phyloP scores from a whole-genome alignment of 2,113 vertebrate genomes.

The Antigone vipio region DNA sequence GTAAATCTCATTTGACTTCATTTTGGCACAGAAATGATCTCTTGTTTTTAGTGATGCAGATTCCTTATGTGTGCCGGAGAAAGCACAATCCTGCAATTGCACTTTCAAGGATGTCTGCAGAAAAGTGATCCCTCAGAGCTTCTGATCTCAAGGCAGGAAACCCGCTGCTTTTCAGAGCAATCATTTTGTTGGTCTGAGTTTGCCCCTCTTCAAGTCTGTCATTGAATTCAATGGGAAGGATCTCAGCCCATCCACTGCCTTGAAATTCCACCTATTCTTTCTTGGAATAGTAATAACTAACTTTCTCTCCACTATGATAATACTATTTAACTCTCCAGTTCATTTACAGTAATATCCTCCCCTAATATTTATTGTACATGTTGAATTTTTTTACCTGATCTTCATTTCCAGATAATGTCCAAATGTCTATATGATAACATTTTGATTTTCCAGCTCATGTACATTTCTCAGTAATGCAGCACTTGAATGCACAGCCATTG shows the following conservation, averaged over 20 bases:
- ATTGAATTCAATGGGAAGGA: neutral
- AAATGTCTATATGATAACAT: neutral
- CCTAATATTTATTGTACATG: neutral
- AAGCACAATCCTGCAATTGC: neutral
- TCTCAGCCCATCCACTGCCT: neutral
- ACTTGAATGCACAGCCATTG: neutral
- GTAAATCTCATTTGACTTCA: neutral
- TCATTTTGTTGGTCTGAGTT: neutral
- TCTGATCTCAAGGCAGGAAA: neutral
- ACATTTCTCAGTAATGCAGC: conserved; percentile 14
- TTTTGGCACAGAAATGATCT: neutral
- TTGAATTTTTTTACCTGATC: neutral
- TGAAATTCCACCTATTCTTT: neutral
- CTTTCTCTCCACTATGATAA: neutral
- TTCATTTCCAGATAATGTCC: conserved; percentile 1
- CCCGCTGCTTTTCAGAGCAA: neutral
- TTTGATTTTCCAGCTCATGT: conserved; percentile 41
- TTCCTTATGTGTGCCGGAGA: accelerated
- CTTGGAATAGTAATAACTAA: neutral
- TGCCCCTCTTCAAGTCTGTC: neutral
- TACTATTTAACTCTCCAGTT: conserved; percentile 11
- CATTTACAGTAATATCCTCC: neutral
- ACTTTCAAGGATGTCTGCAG: neutral
- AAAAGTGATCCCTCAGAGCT: neutral
- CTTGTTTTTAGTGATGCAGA: neutral